Evolutionary conservation across 2,888 invertebrate species (phyloP).

Genomic region (Trissolcus brochymenae): DNA sequence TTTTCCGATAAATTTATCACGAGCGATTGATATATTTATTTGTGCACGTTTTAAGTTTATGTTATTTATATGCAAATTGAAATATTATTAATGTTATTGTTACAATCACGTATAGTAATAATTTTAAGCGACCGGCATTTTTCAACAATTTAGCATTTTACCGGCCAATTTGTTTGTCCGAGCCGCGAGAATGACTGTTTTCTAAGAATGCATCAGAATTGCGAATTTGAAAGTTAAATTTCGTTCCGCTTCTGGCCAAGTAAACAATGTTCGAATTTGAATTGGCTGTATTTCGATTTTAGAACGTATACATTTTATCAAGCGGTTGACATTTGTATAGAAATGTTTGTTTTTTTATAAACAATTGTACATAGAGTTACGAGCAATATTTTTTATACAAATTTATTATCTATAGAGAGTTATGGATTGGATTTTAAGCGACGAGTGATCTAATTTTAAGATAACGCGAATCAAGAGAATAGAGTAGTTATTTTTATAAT

Average conservation of each 20-base stretch:
- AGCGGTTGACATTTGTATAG: constrained; percentile 5
- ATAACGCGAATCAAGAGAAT: neutral
- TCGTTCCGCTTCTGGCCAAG: neutral
- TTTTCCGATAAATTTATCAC: neutral
- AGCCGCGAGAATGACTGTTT: constrained; percentile 1
- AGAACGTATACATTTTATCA: no score
- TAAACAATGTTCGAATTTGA: constrained; percentile 4
- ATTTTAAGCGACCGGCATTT: constrained; percentile 12
- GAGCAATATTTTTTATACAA: constrained; percentile 39
- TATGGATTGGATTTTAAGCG: constrained; percentile 13
- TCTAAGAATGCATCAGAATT: no score
- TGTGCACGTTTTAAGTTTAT: constrained; percentile 37
- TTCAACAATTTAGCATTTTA: constrained; percentile 12
- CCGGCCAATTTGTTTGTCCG: constrained; percentile 33
- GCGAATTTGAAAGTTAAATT: no score
- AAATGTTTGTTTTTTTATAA: no score
- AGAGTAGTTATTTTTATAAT: constrained; percentile 9
- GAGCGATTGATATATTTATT: constrained; percentile 41
- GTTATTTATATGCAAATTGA: constrained; percentile 45
- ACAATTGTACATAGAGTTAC: constrained; percentile 30
- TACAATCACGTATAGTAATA: constrained; percentile 21
- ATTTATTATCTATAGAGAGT: constrained; percentile 19
- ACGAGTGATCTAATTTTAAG: constrained; percentile 13
- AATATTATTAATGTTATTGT: constrained; percentile 48
- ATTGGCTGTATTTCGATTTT: constrained; percentile 1